A percentile compares a stretch with the other conserved stretches of the same genome.
These are phyloP conservation scores for Brachionus koreanus DNA, from an alignment of 1,140 invertebrate species.

Conservation along the genomic window DNA sequence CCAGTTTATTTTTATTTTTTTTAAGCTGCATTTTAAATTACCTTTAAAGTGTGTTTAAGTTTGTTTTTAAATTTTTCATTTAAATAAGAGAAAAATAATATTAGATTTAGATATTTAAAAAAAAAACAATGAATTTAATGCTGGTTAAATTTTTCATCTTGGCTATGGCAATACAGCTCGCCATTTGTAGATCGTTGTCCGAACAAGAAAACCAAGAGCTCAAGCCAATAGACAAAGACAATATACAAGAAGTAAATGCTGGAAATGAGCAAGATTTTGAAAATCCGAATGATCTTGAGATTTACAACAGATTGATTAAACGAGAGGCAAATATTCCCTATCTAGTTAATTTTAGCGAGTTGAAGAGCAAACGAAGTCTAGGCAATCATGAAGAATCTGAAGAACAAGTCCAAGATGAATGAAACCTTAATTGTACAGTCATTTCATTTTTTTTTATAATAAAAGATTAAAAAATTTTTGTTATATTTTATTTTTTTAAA, in stretches of 20 bases:
- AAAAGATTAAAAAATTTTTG: not conserved
- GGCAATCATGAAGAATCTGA: not conserved
- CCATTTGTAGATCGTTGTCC: not conserved
- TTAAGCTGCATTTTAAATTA: not conserved
- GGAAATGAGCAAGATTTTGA: not conserved
- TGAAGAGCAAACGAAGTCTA: not conserved
- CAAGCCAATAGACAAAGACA: not conserved
- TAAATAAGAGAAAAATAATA: not conserved
- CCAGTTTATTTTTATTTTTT: not conserved
- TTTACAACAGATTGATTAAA: not conserved
- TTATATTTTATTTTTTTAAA: not conserved
- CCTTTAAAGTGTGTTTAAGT: not conserved
- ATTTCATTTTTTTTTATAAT: not conserved
- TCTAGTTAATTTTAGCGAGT: conserved; percentile 3
- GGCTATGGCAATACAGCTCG: not conserved
- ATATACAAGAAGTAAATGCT: not conserved
- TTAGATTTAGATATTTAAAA: not conserved
- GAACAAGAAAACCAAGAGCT: not conserved
- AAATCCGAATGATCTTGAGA: not conserved
- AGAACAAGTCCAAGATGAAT: conserved; percentile 4
- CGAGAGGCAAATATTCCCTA: conserved; percentile 7
- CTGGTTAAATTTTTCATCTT: not conserved
- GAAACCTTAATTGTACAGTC: not conserved
- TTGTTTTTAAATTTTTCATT: conserved; percentile 1
- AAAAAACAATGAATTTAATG: not conserved